A percentile compares a stretch with the other conserved stretches of the same genome.
These are phyloP conservation scores for Calliphora vomitoria DNA, from an alignment of 2,888 invertebrate genomes.

Conservation along the genomic window DNA sequence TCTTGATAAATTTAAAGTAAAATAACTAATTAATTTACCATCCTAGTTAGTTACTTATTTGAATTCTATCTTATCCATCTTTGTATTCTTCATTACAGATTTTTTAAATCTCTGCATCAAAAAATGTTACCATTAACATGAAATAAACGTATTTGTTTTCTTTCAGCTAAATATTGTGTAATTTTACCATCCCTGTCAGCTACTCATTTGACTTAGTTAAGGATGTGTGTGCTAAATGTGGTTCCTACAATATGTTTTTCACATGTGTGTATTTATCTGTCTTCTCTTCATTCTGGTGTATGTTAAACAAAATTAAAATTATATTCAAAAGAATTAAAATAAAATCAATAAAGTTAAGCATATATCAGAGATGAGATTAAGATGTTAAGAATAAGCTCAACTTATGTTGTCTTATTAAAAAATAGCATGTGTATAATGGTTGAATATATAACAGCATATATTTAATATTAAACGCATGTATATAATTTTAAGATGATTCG, in stretches of 20 bases:
- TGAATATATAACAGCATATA: not conserved
- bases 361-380: not conserved
- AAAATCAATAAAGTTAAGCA: conserved; percentile 12
- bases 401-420: not conserved
- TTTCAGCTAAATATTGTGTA: not conserved
- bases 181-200: not conserved
- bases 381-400: not conserved
- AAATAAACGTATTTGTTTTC: not conserved
- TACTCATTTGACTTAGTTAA: not conserved
- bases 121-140: too few relatives aligned
- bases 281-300: not conserved
- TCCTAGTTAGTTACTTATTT: too few relatives aligned
- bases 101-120: too few relatives aligned
- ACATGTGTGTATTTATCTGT: not conserved
- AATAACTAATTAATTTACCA: too few relatives aligned
- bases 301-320: conserved; percentile 16
- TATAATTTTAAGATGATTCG: too few relatives aligned
- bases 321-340: not conserved
- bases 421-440: not conserved
- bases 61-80: too few relatives aligned
- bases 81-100: too few relatives aligned
- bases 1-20: too few relatives aligned
- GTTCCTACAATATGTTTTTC: not conserved
- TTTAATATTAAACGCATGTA: too few relatives aligned
- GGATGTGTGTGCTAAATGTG: not conserved